Evolutionary conservation across 2,888 invertebrate genomes (phyloP).

Genomic region (Trileptium ribeirensis): DNA sequence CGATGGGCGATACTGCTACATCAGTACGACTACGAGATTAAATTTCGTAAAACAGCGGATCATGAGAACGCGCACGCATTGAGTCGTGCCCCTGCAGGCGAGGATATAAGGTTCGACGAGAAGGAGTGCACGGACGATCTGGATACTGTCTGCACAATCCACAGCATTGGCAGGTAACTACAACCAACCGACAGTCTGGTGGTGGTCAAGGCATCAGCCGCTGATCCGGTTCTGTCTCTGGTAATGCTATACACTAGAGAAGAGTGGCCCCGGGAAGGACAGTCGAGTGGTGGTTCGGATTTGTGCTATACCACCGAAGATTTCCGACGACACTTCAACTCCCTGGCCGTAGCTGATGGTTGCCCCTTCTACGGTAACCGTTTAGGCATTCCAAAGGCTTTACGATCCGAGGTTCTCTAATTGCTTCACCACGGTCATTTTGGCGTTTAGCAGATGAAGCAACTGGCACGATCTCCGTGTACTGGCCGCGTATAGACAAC

Average conservation of each 20-base stretch:
- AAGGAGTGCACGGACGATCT: constrained; percentile 22
- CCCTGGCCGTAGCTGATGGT: constrained; percentile 23
- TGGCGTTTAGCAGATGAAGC: not conserved
- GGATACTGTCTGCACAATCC: not conserved
- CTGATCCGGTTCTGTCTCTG: not conserved
- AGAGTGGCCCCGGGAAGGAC: too few relatives aligned
- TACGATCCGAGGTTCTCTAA: not conserved
- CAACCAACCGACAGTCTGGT: not conserved
- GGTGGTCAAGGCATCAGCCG: not conserved
- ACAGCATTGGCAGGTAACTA: not conserved
- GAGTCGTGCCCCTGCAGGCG: constrained; percentile 26
- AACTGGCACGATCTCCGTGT: not conserved
- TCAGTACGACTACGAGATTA: not conserved
- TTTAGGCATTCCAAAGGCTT: not conserved
- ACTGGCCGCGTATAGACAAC: constrained; percentile 13
- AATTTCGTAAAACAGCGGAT: constrained; percentile 20
- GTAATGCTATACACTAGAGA: not conserved
- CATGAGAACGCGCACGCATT: constrained; percentile 32
- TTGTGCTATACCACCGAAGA: too few relatives aligned
- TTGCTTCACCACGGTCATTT: not conserved
- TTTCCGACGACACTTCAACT: not conserved
- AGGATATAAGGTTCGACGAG: constrained; percentile 21
- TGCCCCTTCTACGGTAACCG: constrained; percentile 29
- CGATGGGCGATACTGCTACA: constrained; percentile 27
- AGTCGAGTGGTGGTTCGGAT: too few relatives aligned